Conservation (phyloP, 2,113 vertebrate genomes). For the Tragulus kanchil region DNA sequence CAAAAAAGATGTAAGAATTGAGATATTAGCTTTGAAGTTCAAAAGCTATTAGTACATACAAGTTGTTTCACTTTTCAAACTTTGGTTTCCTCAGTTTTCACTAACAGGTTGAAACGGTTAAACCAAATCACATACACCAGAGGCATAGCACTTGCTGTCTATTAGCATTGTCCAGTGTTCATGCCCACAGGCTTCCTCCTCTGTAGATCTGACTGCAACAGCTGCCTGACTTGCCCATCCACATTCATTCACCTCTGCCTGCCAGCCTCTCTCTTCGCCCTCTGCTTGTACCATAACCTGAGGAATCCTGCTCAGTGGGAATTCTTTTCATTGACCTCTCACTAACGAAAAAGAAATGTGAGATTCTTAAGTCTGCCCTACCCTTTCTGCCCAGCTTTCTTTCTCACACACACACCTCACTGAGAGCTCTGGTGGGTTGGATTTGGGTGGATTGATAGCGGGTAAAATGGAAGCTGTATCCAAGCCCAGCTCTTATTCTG, state of each 20-base stretch:
- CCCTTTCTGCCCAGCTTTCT: background rate
- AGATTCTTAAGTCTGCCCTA: background rate
- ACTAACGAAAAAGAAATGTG: background rate
- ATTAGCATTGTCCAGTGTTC: too few relatives aligned
- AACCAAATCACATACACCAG: background rate
- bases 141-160: background rate
- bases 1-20: background rate
- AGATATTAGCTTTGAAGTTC: slow-evolving; percentile 31
- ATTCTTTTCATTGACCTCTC: background rate
- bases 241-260: background rate
- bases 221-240: background rate
- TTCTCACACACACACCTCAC: background rate
- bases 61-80: slow-evolving; percentile 41
- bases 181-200: rapidly evolving
- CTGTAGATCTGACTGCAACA: background rate
- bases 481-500: background rate
- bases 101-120: slow-evolving; percentile 5
- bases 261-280: background rate
- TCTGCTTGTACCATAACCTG: background rate
- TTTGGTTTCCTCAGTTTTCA: background rate
- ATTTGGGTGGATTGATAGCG: background rate
- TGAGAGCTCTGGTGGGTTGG: too few relatives aligned
- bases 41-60: slow-evolving; percentile 8
- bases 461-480: background rate
- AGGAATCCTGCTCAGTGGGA: background rate